A percentile compares a stretch with the other conserved stretches of the same genome.
These are phyloP conservation scores for Lepidocyrtoides sp. DNA, from an alignment of 2,888 invertebrate species.

Conservation along the genomic window DNA sequence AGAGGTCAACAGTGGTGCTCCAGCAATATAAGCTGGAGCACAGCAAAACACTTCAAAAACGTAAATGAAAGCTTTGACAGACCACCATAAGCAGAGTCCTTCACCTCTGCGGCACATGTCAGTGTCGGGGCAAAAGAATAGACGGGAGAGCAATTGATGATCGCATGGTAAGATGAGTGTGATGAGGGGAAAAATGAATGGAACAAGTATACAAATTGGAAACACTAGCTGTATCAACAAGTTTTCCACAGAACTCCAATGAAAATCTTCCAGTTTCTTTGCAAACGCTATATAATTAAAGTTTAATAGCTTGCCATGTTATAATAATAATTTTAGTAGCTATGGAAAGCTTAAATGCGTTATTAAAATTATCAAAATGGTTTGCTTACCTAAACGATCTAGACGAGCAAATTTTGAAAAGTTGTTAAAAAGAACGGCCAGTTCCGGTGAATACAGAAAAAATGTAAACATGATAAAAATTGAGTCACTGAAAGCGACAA, in stretches of 20 bases:
- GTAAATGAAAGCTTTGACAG: not conserved
- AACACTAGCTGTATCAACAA: not conserved
- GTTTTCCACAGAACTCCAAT: slow-evolving; percentile 48
- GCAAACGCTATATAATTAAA: too few relatives aligned
- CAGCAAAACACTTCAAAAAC: not conserved
- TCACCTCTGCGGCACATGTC: not conserved
- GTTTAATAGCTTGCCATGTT: too few relatives aligned
- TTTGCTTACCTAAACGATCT: not conserved
- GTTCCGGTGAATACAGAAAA: not conserved
- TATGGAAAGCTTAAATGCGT: not conserved
- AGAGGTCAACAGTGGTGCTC: not conserved
- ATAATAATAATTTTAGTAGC: not conserved
- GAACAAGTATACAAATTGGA: not conserved
- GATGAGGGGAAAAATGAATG: slow-evolving; percentile 29
- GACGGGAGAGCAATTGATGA: slow-evolving; percentile 11
- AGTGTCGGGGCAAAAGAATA: not conserved
- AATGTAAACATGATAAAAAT: not conserved
- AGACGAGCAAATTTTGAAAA: not conserved
- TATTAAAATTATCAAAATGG: not conserved
- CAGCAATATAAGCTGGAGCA: not conserved
- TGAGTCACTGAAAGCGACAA: not conserved
- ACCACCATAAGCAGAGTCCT: slow-evolving; percentile 9
- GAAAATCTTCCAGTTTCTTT: slow-evolving; percentile 8
- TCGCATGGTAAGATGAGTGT: slow-evolving; percentile 44
- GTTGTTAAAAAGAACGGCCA: slow-evolving; percentile 17